A percentile compares a stretch with the other conserved stretches of the same genome.
Evolutionary conservation across 1,140 invertebrate genomes (phyloP).

Genomic region (Caenorhabditis inopinata): DNA sequence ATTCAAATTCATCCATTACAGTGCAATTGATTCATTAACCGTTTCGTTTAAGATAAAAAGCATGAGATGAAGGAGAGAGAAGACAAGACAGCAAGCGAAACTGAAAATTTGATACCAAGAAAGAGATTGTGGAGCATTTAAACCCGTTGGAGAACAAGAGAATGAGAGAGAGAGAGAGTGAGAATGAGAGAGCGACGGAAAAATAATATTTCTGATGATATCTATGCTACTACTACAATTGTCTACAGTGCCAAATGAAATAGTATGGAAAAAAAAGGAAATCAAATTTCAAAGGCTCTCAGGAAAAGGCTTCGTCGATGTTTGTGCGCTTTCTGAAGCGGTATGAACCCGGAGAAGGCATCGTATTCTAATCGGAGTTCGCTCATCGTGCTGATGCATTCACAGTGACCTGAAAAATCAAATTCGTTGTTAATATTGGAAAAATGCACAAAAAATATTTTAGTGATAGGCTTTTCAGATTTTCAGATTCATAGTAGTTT

Average conservation of each 20-base stretch:
- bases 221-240: background rate
- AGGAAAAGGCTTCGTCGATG: conserved; percentile 1
- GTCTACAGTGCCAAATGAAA: too few species aligned
- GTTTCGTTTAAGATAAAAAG: background rate
- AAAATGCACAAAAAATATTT: too few species aligned
- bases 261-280: background rate
- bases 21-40: background rate
- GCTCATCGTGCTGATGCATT: conserved; percentile 25
- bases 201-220: background rate
- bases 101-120: conserved; percentile 3
- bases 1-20: background rate
- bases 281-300: background rate
- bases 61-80: background rate
- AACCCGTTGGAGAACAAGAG: background rate
- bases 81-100: background rate
- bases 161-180: background rate
- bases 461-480: too few species aligned
- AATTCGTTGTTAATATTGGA: too few species aligned
- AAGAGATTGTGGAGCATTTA: background rate
- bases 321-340: background rate
- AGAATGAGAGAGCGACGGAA: background rate
- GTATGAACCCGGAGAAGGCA: background rate
- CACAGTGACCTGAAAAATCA: background rate
- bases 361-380: conserved; percentile 23
- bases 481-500: too few species aligned